A percentile compares a stretch with the other conserved stretches of the same genome.
Evolutionary conservation across 1,140 invertebrate species (phyloP).

Genomic region (Brachionus sp.): DNA sequence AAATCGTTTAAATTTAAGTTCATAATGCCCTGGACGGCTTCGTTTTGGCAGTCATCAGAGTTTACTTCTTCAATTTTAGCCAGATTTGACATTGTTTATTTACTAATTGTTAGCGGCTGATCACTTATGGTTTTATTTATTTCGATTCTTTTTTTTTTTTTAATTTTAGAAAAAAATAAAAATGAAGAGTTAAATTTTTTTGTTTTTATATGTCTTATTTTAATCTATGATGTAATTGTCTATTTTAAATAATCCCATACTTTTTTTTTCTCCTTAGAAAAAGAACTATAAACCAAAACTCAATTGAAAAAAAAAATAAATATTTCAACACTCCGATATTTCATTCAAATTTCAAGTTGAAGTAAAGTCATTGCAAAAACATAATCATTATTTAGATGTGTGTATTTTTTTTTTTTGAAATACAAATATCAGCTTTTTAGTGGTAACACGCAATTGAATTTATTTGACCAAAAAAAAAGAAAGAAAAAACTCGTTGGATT

Average conservation of each 20-base stretch:
- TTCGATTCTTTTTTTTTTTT: constrained; percentile 16
- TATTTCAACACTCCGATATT: constrained; percentile 31
- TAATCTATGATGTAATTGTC: constrained; percentile 4
- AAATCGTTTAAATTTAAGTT: constrained; percentile 12
- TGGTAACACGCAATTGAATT: constrained; percentile 8
- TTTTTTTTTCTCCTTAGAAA: constrained; percentile 11
- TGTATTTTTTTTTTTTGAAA: not conserved
- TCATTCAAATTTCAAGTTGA: not conserved
- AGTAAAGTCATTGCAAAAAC: constrained; percentile 16
- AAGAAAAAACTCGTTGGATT: not conserved
- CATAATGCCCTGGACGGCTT: not conserved
- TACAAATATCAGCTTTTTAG: not conserved
- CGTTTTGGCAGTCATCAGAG: not conserved
- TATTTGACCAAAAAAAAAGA: constrained; percentile 11
- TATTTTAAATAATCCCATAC: constrained; percentile 34
- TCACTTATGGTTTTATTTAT: not conserved
- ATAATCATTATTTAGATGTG: not conserved
- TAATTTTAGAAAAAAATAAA: not conserved
- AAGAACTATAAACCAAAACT: constrained; percentile 14
- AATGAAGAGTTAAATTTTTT: not conserved
- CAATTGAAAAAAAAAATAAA: constrained; percentile 10
- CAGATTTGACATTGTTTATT: not conserved
- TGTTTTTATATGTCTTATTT: constrained; percentile 22
- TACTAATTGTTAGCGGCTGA: not conserved
- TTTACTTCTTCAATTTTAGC: not conserved